Evolutionary conservation across 2,888 invertebrate genomes (phyloP).

Genomic region (Cantharis lateralis): DNA sequence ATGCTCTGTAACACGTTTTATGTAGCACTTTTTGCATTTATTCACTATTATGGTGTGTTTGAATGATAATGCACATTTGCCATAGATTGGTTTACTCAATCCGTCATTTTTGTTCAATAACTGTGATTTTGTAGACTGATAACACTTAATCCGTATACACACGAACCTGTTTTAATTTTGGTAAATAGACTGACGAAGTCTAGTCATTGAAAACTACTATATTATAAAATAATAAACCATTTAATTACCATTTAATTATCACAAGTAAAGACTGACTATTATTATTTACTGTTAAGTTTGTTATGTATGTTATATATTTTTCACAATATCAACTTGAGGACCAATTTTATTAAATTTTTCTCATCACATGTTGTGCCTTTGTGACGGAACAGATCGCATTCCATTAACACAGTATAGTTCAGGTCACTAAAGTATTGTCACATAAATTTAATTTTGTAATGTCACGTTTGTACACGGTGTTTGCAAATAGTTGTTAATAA

Average conservation of each 20-base stretch:
- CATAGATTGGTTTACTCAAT: constrained; percentile 33
- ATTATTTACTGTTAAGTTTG: constrained; percentile 39
- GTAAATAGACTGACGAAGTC: background rate
- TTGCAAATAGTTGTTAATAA: constrained; percentile 11
- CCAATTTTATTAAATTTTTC: constrained; percentile 40
- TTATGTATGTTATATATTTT: constrained; percentile 10
- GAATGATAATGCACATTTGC: constrained; percentile 38
- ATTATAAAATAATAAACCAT: constrained; percentile 37
- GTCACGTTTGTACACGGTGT: constrained; percentile 28
- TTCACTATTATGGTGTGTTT: constrained; percentile 39
- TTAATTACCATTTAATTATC: constrained; percentile 44
- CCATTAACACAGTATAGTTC: constrained; percentile 38
- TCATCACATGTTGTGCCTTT: constrained; percentile 48
- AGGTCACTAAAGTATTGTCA: background rate
- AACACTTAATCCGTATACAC: constrained; percentile 33
- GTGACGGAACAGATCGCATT: constrained; percentile 37
- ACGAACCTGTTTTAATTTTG: background rate
- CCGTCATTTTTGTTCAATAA: constrained; percentile 56
- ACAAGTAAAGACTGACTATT: constrained; percentile 40
- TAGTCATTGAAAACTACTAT: constrained; percentile 1
- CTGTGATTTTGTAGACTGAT: constrained; percentile 72
- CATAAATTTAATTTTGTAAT: background rate
- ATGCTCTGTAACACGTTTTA: constrained; percentile 3
- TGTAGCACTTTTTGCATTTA: background rate
- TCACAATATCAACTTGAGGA: constrained; percentile 31